These are phyloP conservation scores for Haplochromis vanheusdeni DNA, from an alignment of 2,113 vertebrate genomes.

Conservation along the genomic window DNA sequence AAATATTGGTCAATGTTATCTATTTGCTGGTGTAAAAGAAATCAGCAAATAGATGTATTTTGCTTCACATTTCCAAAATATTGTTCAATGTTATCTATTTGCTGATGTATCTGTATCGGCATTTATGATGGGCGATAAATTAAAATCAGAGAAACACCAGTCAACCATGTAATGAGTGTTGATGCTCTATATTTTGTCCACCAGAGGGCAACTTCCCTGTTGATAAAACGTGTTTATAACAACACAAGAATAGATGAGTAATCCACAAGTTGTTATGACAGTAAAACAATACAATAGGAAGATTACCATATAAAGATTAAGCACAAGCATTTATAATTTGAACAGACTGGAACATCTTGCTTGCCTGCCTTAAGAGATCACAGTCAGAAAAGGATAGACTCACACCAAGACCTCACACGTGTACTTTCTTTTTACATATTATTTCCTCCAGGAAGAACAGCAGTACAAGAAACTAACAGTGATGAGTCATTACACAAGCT, in stretches of 20 bases:
- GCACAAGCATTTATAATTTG: not conserved
- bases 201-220: not conserved
- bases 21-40: not conserved
- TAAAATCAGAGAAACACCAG: not conserved
- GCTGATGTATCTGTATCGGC: not conserved
- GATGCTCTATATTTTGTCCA: not conserved
- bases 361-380: not conserved
- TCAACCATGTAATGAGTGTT: not conserved
- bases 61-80: not conserved
- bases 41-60: no score
- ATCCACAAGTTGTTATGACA: not conserved
- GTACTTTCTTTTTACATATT: not conserved
- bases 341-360: slow-evolving; percentile 2
- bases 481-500: not conserved
- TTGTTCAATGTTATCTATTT: not conserved
- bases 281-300: not conserved
- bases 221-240: not conserved
- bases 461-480: not conserved
- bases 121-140: not conserved
- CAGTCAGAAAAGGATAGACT: not conserved
- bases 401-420: not conserved
- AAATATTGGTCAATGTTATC: not conserved
- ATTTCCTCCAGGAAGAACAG: not conserved
- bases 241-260: not conserved
- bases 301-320: not conserved